Conservation (phyloP, 2,888 invertebrate species). For the Trichopria drosophilae region DNA sequence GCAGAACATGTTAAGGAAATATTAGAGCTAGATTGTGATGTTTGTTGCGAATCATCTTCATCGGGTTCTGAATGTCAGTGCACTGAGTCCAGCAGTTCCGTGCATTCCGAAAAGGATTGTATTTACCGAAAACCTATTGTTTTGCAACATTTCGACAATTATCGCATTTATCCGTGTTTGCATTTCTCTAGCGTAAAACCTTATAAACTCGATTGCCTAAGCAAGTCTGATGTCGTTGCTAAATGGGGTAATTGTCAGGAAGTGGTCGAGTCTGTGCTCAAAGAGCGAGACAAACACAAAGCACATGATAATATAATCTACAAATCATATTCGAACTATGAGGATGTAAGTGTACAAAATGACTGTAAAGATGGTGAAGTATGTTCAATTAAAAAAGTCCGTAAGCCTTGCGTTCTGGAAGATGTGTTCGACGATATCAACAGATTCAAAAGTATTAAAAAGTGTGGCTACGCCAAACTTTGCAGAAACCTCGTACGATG, state of each 20-base stretch:
- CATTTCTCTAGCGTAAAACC: conserved; percentile 11
- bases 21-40: too few species aligned
- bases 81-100: neutral
- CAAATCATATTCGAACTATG: too few species aligned
- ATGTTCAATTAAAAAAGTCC: too few species aligned
- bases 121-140: conserved; percentile 12
- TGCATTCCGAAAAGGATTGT: conserved; percentile 2
- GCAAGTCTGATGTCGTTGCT: conserved; percentile 32
- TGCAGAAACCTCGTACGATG: conserved; percentile 35
- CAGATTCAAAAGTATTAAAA: conserved; percentile 32
- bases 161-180: neutral
- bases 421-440: conserved; percentile 31
- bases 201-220: conserved; percentile 32
- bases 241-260: conserved; percentile 38
- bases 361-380: too few species aligned
- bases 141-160: conserved; percentile 6
- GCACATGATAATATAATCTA: too few species aligned
- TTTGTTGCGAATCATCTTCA: too few species aligned
- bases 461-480: conserved; percentile 31
- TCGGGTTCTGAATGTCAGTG: too few species aligned
- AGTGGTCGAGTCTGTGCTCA: conserved; percentile 31
- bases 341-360: too few species aligned
- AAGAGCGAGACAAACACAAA: conserved; percentile 19
- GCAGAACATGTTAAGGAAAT: too few species aligned
- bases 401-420: neutral